Evolutionary conservation across 2,113 vertebrate species (phyloP).

Genomic region (Leptobrachium leishanense): DNA sequence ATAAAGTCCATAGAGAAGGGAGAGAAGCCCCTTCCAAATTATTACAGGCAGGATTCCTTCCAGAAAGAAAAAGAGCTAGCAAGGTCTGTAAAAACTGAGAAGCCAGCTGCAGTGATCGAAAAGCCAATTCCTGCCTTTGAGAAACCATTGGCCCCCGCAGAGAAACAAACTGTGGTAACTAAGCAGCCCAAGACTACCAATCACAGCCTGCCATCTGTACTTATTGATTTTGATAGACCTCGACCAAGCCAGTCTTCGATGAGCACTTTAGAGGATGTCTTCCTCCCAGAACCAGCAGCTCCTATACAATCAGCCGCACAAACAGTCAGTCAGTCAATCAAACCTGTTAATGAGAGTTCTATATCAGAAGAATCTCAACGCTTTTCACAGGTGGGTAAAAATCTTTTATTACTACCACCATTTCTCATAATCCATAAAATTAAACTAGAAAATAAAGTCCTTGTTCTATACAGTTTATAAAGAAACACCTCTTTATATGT

Average conservation of each 20-base stretch:
- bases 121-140: constrained; percentile 52
- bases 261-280: constrained; percentile 68
- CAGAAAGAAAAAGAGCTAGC: constrained; percentile 67
- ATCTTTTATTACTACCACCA: no score
- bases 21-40: constrained; percentile 84
- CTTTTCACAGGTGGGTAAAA: constrained; percentile 76
- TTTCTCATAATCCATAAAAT: no score
- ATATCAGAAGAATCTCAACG: constrained; percentile 62
- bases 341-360: constrained; percentile 58
- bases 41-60: constrained; percentile 77
- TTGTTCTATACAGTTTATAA: no score
- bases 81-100: constrained; percentile 70
- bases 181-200: constrained; percentile 59
- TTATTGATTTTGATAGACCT: constrained; percentile 72
- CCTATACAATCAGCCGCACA: constrained; percentile 50
- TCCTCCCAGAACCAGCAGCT: constrained; percentile 62
- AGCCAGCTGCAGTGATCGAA: constrained; percentile 47
- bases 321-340: constrained; percentile 28
- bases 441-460: no score
- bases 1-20: constrained; percentile 97
- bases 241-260: constrained; percentile 69
- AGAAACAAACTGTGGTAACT: constrained; percentile 58
- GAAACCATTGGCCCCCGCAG: constrained; percentile 13
- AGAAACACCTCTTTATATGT: no score
- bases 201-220: constrained; percentile 55